phyloP scores from a whole-genome alignment of 2,797 vertebrate genomes.

The Glossophaga mutica region DNA sequence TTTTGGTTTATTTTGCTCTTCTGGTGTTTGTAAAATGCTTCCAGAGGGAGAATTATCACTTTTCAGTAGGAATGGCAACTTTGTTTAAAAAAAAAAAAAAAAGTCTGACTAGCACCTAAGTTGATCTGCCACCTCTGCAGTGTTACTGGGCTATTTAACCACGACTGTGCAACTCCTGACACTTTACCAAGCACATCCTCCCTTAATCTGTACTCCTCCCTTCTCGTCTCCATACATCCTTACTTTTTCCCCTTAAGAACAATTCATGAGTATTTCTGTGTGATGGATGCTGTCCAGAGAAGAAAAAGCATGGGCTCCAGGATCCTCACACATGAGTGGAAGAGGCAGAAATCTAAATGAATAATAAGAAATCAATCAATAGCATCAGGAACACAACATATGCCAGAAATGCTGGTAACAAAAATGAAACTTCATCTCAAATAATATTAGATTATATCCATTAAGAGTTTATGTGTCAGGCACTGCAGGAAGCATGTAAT shows the following conservation, averaged over 20 bases:
- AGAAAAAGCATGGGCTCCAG: neutral
- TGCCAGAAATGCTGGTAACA: neutral
- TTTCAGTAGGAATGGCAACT: neutral
- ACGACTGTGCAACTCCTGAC: too few species aligned
- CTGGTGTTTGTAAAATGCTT: neutral
- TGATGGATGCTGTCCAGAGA: neutral
- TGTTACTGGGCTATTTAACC: neutral
- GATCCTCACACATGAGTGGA: neutral
- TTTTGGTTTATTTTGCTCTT: neutral
- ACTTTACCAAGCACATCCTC: neutral
- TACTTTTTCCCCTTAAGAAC: neutral
- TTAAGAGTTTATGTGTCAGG: neutral
- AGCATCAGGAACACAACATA: neutral
- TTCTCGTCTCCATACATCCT: neutral
- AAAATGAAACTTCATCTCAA: neutral
- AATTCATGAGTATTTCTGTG: neutral
- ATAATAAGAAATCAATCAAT: neutral
- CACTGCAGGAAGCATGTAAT: neutral
- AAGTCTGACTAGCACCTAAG: neutral
- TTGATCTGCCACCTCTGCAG: neutral
- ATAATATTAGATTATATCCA: neutral
- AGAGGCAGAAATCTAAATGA: neutral
- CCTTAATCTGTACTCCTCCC: neutral
- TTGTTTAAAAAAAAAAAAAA: neutral
- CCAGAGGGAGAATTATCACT: neutral